These are phyloP conservation scores for Trematomus loennbergii DNA, from an alignment of 2,113 vertebrate genomes.

Conservation along the genomic window DNA sequence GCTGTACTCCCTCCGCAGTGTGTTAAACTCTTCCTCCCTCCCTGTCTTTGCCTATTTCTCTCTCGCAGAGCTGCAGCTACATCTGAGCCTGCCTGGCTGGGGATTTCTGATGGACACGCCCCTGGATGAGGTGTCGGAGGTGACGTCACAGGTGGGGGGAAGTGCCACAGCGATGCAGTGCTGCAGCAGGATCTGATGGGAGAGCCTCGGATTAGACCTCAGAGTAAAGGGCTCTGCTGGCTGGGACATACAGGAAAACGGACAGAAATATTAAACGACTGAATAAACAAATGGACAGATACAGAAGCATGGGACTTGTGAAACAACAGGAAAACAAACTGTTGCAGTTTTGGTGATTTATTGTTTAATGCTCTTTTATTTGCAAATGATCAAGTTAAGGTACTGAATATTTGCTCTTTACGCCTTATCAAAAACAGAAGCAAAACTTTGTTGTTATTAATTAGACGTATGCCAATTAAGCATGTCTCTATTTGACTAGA, in stretches of 20 bases:
- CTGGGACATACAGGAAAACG: background rate
- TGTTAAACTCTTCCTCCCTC: slow-evolving; percentile 45
- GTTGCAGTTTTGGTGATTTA: background rate
- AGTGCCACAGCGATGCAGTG: slow-evolving; percentile 65
- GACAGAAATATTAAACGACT: background rate
- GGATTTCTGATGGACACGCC: slow-evolving; percentile 76
- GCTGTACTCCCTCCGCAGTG: slow-evolving; percentile 64
- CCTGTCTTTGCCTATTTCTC: slow-evolving; percentile 49
- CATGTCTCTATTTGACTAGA: background rate
- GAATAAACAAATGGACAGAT: background rate
- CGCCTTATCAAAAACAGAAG: no score
- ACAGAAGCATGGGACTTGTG: no score
- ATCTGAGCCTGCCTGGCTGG: slow-evolving; percentile 46
- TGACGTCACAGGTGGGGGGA: slow-evolving; percentile 80
- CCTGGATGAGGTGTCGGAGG: slow-evolving; percentile 68
- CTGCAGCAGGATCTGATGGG: slow-evolving; percentile 64
- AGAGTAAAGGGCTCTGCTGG: slow-evolving; percentile 2
- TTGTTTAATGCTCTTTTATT: background rate
- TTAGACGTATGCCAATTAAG: background rate
- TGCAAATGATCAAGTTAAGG: background rate
- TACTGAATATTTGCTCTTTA: background rate
- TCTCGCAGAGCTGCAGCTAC: slow-evolving; percentile 76
- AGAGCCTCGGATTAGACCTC: slow-evolving; percentile 45
- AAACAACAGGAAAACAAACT: background rate
- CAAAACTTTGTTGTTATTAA: background rate